These are phyloP conservation scores for Lamellibrachia luymesi DNA, from an alignment of 1,140 invertebrate genomes.

Conservation along the genomic window DNA sequence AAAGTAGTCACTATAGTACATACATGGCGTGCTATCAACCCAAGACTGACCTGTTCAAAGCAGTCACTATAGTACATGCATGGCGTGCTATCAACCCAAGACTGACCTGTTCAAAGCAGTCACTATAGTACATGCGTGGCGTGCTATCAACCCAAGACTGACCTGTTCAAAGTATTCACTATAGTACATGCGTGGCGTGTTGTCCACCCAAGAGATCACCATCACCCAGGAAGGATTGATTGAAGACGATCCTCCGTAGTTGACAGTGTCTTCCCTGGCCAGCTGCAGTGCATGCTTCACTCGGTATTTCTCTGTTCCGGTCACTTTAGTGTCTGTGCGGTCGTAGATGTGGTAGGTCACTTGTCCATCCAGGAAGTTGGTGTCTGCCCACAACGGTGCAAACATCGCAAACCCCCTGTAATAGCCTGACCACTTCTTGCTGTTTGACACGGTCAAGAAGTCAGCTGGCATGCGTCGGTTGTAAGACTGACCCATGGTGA, in stretches of 20 bases:
- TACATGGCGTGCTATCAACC: too few relatives aligned
- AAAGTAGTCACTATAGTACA: too few relatives aligned
- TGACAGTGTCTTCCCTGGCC: not conserved
- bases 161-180: not conserved
- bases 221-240: not conserved
- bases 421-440: not conserved
- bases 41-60: not conserved
- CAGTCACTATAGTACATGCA: not conserved
- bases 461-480: not conserved
- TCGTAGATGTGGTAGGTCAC: not conserved
- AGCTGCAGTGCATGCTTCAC: not conserved
- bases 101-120: too few relatives aligned
- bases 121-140: too few relatives aligned
- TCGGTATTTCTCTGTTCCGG: not conserved
- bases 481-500: not conserved
- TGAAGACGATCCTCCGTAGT: not conserved
- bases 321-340: not conserved
- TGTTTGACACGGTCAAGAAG: not conserved
- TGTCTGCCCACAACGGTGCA: not conserved
- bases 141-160: not conserved
- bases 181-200: not conserved
- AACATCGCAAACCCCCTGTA: not conserved
- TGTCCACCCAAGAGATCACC: not conserved
- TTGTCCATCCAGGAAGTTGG: not conserved
- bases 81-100: not conserved